phyloP scores from a whole-genome alignment of 2,113 vertebrate genomes.

The Bos indicus region DNA sequence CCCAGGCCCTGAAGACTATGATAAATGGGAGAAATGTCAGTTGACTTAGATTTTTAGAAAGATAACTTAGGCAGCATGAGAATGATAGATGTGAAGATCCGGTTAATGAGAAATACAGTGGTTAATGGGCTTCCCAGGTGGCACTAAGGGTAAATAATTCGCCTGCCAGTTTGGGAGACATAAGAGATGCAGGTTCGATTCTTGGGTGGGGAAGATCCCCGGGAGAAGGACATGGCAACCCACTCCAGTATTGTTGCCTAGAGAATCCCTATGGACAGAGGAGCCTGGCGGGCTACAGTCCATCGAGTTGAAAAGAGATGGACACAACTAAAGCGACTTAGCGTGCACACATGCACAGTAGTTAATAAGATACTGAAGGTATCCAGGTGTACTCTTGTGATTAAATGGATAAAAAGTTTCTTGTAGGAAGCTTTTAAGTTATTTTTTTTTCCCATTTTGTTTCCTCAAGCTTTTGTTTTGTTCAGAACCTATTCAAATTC shows the following conservation, averaged over 20 bases:
- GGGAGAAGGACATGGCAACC: neutral
- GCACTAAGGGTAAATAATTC: neutral
- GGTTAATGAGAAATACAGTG: neutral
- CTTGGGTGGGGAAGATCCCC: neutral
- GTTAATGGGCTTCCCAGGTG: neutral
- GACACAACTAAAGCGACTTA: fast-evolving
- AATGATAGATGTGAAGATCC: neutral
- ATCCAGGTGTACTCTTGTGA: neutral
- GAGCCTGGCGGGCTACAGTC: neutral
- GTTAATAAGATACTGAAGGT: conserved; percentile 17
- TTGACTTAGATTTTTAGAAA: neutral
- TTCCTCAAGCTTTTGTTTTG: neutral
- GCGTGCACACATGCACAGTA: neutral
- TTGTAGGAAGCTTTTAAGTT: neutral
- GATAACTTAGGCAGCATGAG: neutral
- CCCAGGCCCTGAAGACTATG: neutral
- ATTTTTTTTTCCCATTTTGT: neutral
- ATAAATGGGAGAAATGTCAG: neutral
- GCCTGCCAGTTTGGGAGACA: neutral
- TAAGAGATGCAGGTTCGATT: neutral
- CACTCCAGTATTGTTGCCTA: neutral
- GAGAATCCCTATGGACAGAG: neutral
- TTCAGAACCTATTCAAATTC: conserved; percentile 15
- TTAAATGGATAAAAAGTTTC: neutral
- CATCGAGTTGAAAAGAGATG: neutral